Base-by-base conservation (phyloP, 92 coral and sea anemone genomes). In the Porites evermanni region DNA sequence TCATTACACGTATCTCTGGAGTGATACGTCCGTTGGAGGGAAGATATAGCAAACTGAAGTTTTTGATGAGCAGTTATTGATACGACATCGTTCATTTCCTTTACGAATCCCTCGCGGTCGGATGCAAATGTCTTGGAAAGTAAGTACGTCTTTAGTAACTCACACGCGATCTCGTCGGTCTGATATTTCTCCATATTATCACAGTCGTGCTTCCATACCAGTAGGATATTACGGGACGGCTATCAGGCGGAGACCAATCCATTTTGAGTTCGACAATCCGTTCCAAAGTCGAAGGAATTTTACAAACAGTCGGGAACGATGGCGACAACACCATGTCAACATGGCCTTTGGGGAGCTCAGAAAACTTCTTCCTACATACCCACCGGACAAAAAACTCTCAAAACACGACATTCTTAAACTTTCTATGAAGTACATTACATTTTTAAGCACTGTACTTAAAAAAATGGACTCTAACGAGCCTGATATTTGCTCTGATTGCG, bases 251-350 rank as follows among this genome's bases (percentile, higher is more conserved):
- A 81, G 85, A 52, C 85, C 85, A 6, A 18, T 70, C 1, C 58
- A 58, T 20, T 70, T 81, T 70, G 85, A 68, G 1, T 81, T 81
- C 23, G 85, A 81, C 29, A 4, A 26, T 60, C 85, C 85, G 24
- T 81, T 81, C 85, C 88, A 84, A 38, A 84, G 44, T 68, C 78
- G 93, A 56, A 74, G 98, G 66, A 90, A 86, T 20, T 93, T 90
- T 59, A 94, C 98, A 9, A 94, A 94, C 85, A 94, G 94, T 59
- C 91, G 98, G 10, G 98, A 94, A 59, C 84, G 98, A 44, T 94
- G 98, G 98, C 63, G 98, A 24, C 98, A 94, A 23, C 89, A 94
- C 72, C 94, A 94, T 52, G 98, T 94, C 6, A 94, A 94, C 70
- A 75, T 88, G 69, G 98, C 98, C 13, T 94, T 94, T 59, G 93